These are phyloP conservation scores for Epinotia brunnichana DNA, from an alignment of 2,888 invertebrate genomes.

Conservation along the genomic window DNA sequence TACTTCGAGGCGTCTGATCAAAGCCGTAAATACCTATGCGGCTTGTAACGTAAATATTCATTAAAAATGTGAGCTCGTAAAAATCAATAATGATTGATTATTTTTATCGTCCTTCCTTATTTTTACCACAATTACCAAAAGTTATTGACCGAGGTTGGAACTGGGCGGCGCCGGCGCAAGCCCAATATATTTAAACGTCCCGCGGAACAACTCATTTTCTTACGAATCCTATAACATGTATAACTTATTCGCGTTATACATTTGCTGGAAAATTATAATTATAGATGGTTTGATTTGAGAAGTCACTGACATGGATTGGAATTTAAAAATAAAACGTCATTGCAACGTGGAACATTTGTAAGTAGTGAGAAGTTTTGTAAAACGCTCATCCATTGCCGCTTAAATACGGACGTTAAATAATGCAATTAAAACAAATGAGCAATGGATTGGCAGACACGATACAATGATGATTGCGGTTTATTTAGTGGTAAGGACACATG, in stretches of 20 bases:
- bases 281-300: constrained; percentile 55
- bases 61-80: constrained; percentile 2
- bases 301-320: constrained; percentile 76
- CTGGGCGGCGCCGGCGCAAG: constrained; percentile 8
- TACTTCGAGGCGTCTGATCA: constrained; percentile 1
- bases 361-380: constrained; percentile 36
- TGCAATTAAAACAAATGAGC: constrained; percentile 43
- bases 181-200: constrained; percentile 8
- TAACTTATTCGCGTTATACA: background rate
- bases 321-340: constrained; percentile 72
- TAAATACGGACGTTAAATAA: constrained; percentile 10
- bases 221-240: background rate
- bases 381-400: constrained; percentile 50
- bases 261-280: constrained; percentile 18
- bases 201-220: constrained; percentile 2
- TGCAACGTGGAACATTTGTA: constrained; percentile 53
- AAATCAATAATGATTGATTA: constrained; percentile 1
- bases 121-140: background rate
- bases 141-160: constrained; percentile 11
- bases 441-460: constrained; percentile 44
- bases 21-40: background rate
- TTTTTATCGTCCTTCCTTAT: background rate
- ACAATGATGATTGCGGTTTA: background rate
- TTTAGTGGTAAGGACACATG: constrained; percentile 45
- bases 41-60: constrained; percentile 5